Evolutionary conservation across 2,113 vertebrate species (phyloP).

Genomic region (Diadophis punctatus): DNA sequence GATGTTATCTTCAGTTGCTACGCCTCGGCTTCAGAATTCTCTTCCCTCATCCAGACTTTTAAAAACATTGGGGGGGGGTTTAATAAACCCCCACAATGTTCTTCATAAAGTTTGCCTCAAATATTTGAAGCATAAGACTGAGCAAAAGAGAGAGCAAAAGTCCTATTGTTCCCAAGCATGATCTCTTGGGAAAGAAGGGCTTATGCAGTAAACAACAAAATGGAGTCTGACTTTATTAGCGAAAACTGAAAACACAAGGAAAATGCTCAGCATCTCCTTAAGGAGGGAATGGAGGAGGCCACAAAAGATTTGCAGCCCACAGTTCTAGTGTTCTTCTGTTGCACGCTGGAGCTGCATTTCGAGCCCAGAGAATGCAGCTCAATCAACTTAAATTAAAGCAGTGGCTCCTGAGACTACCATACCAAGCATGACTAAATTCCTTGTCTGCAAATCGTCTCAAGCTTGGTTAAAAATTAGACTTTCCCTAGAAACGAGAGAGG

Average conservation of each 20-base stretch:
- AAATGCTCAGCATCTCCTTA: neutral
- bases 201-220: neutral
- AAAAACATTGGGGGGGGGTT: neutral
- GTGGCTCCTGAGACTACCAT: constrained; percentile 64
- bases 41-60: neutral
- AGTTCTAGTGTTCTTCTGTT: constrained; percentile 57
- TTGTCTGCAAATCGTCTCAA: constrained; percentile 62
- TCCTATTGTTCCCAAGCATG: neutral
- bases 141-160: neutral
- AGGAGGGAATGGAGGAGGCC: neutral
- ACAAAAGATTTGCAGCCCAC: constrained; percentile 50
- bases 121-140: neutral
- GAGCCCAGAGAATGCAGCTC: constrained; percentile 35
- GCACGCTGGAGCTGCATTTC: constrained; percentile 45
- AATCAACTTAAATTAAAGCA: constrained; percentile 64
- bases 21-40: neutral
- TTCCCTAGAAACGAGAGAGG: constrained; percentile 36
- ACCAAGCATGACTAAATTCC: constrained; percentile 67
- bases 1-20: neutral
- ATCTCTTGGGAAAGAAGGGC: neutral
- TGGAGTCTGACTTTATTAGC: neutral
- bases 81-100: too few relatives aligned
- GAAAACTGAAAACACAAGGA: neutral
- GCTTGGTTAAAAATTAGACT: constrained; percentile 66
- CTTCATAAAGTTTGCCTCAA: neutral